Evolutionary conservation across 2,888 invertebrate species (phyloP), one percentile per base, ranked within the genome.

Genomic region (Mechanitis mazaeus): DNA sequence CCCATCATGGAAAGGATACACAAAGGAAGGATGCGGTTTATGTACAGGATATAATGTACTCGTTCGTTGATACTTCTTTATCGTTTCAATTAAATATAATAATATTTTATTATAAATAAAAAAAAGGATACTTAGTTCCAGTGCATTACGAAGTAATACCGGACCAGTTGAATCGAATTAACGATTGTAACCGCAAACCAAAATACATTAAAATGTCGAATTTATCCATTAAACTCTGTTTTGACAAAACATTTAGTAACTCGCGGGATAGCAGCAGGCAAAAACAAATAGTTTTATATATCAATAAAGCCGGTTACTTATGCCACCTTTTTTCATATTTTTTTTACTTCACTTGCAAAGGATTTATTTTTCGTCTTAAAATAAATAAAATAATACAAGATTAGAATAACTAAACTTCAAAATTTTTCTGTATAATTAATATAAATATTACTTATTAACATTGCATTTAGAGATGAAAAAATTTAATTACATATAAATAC

Each of bases 1-100:
- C 61, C 68, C 57, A 62, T 70, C 65, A 65, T 35, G 12, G 64
- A 66, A 75, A 42, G 42, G 42, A 42, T 42, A 42, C 42, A 42
- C 35, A 0, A 35, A 35, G 79, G 81, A 81, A 84, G 82, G 79
- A 83, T 79, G 84, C 75, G 84, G 82, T 74, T 58, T 3, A 31
- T 9, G 45, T 45, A 42, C 42, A 42, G 11, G 9, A 42, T 2
- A 35, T 35, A 6, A 5, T 35, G 35, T 35, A 42, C 42, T 9
- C 9, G 9, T 11, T 9, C 11, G 35, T 35, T 35, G 35, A 35
- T 35, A 42, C 11, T 42, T 42, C 42, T 7, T 42, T 42, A 9
- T 42, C 11, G 9, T 3, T 3, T 2, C 9, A 9, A 42, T 42
- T 6, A 2, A 42, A 9, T 42, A 11, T 9, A 2, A 9, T 42